Base-by-base conservation (phyloP, 2,113 vertebrate species). In the Alligator sinensis region DNA sequence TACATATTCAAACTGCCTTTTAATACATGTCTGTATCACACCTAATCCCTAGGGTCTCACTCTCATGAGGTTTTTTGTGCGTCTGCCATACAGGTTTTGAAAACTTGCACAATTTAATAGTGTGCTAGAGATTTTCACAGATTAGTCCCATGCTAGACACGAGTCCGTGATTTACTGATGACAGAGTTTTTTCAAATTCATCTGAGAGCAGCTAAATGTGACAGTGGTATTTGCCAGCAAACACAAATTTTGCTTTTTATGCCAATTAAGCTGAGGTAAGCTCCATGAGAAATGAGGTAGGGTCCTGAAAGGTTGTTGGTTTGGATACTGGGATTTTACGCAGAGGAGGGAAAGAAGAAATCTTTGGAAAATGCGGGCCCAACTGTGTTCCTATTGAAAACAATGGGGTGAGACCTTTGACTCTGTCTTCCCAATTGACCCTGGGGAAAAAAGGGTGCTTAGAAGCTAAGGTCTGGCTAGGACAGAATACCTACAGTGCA, bases 161-260 rank as follows among this genome's bases (percentile, higher is more conserved):
- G 19, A 70, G 47, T 24, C 5, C 34, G 25, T 74, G 34, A 68
- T 9, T 30, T 30, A n/a, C 30, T 18, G 28, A 68, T 30, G n/a
- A 34, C 22, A 72, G 30, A 38, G 47, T 47, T 62, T 66, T 57
- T 82, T 80, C 34, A 47, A 47, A 47, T 47, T 47, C 47, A 47
- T 94, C 22, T 88, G 63, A 80, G 68, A 91, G 60, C 9, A 89
- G 54, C 72, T 85, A 90, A 54, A 57, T 87, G 74, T 76, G 62
- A 75, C n/a, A 15, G 58, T 0, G 2, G 60, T 9, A 18, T 17
- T 0, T 75, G 62, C 79, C 86, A 90, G 47, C 0, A 86, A 34
- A 85, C 57, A 17, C 84, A 92, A 47, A 47, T 47, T 9, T 19
- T 11, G 14, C 19, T 72, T 13, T 72, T 18, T 14, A 19, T 47